Base-by-base conservation (phyloP, 2,888 invertebrate genomes). In the Agriopis aurantiaria region DNA sequence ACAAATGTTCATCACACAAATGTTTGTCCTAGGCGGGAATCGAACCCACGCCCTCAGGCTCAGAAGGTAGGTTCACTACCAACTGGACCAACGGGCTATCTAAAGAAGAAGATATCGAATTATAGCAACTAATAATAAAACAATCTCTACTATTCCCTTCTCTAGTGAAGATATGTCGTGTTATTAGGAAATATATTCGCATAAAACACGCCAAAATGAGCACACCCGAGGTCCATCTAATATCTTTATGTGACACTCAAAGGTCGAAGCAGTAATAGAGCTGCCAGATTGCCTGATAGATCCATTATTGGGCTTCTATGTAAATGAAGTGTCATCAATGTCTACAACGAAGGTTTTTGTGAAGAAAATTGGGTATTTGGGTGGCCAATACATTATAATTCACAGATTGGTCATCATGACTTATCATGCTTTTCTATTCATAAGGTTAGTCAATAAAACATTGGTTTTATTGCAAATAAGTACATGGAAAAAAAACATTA, bases 241-340 rank as follows among this genome's bases (percentile, higher is more conserved):
- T 66, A 58, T 58, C 17, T 46, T 43, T 43, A 51, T 9, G 3
- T 41, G 17, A 48, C 41, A 59, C 17, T 17, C 12, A 55, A 53
- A 59, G 59, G 65, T 55, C 33, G 33, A 48, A 58, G 12, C 58
- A 12, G 46, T 48, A 46, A 52, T 40, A 14, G 43, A 58, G 8
- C 23, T 56, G 55, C 17, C 51, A 43, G 0, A 51, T 64, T 45
- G 61, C 48, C 8, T 49, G 46, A 53, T 57, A 48, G 46, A 67
- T 64, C 55, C 59, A 63, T 65, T 69, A 70, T 73, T 68, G 66
- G 52, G 48, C 45, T 56, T 23, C 68, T 53, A 68, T 68, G 68
- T 52, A 62, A 63, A 68, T 68, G 9, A 61, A 45, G 14, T 48
- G 17, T 43, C 49, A 56, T 67, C 41, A 55, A 49, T 48, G 33